phyloP scores from a whole-genome alignment of 2,113 vertebrate genomes.

The Poicephalus gulielmi region DNA sequence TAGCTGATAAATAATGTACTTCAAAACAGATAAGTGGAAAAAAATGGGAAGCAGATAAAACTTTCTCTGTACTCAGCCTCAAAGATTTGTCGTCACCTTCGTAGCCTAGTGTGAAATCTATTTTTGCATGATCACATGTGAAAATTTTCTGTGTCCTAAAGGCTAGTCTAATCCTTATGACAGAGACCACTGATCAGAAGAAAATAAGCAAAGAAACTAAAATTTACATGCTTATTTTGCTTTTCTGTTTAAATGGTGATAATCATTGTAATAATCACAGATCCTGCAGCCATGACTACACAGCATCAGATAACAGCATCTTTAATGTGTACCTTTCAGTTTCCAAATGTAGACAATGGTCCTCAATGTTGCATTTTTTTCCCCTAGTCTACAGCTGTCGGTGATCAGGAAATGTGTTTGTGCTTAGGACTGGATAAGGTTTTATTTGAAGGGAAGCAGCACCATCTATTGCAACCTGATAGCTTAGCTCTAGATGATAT shows the following conservation, averaged over 20 bases:
- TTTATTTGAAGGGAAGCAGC: constrained; percentile 18
- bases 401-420: not conserved
- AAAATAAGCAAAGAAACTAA: not conserved
- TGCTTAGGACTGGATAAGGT: not conserved
- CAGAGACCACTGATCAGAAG: not conserved
- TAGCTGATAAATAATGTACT: not conserved
- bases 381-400: not conserved
- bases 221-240: not conserved
- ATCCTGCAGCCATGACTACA: not conserved
- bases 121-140: not conserved
- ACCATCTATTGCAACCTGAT: constrained; percentile 64
- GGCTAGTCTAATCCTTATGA: not conserved
- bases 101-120: not conserved
- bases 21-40: not conserved
- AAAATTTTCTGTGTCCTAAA: not conserved
- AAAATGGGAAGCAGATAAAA: not conserved
- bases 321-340: not conserved
- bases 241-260: not conserved
- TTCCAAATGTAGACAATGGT: not conserved
- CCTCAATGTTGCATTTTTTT: not conserved
- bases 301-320: not conserved
- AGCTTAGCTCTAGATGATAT: not conserved
- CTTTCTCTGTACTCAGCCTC: not conserved
- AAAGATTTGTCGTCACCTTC: not conserved
- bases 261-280: not conserved